phyloP scores from a whole-genome alignment of 2,888 invertebrate species.

The Galeopsomyia nigrocyanea region DNA sequence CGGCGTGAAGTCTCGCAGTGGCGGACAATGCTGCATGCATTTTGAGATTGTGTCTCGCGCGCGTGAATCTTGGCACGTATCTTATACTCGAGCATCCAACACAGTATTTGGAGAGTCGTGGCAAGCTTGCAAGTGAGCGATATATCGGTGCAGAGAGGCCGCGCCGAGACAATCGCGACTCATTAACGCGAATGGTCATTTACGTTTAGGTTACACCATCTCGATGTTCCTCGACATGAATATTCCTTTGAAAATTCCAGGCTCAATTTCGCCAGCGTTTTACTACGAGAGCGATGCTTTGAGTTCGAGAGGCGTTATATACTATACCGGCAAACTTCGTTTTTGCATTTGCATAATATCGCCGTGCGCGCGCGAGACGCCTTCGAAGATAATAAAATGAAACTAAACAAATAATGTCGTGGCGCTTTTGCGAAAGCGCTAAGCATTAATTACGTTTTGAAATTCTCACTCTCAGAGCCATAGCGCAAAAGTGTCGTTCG shows the following conservation, averaged over 20 bases:
- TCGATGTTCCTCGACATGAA: conserved; percentile 35
- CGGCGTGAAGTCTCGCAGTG: too few species aligned
- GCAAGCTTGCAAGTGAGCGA: background rate
- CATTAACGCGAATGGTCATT: conserved; percentile 59
- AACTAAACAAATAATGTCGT: conserved; percentile 67
- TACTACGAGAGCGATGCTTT: conserved; percentile 31
- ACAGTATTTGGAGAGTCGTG: background rate
- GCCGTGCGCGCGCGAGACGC: conserved; percentile 56
- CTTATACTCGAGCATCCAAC: background rate
- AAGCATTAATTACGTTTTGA: conserved; percentile 66
- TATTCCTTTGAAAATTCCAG: conserved; percentile 46
- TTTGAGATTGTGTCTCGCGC: background rate
- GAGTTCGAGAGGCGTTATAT: conserved; percentile 39
- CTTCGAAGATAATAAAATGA: conserved; percentile 65
- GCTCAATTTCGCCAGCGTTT: conserved; percentile 43
- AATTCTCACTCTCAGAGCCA: background rate
- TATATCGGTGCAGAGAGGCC: conserved; percentile 45
- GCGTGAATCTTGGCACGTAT: conserved; percentile 32
- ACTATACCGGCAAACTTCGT: conserved; percentile 55
- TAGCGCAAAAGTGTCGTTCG: too few species aligned
- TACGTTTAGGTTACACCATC: background rate
- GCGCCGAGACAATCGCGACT: conserved; percentile 64
- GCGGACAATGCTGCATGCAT: too few species aligned
- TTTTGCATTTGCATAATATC: conserved; percentile 66
- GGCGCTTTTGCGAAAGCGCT: conserved; percentile 52